Conservation (phyloP, 2,797 vertebrate species). For the Coregonus ussuriensis region DNA sequence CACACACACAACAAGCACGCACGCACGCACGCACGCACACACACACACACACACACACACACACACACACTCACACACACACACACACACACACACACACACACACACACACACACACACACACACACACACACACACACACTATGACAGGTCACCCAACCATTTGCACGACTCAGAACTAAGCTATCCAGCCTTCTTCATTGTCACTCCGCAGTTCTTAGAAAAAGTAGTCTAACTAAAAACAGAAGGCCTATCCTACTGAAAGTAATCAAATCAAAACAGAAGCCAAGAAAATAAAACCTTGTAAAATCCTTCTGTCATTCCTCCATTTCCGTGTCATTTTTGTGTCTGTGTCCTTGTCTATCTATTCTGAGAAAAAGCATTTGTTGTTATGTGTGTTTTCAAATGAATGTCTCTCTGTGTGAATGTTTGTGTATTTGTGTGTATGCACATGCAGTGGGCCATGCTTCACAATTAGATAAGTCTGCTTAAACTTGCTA, state of each 20-base stretch:
- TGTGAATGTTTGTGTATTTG: not conserved
- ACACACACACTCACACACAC: not conserved
- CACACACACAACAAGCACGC: slow-evolving; percentile 3
- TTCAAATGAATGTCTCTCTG: slow-evolving; percentile 11
- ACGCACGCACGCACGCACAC: not conserved
- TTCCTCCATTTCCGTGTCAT: slow-evolving; percentile 30
- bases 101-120: not conserved
- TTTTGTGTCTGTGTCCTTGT: slow-evolving; percentile 42
- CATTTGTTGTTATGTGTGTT: not conserved
- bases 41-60: not conserved
- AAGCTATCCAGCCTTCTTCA: not conserved
- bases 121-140: not conserved
- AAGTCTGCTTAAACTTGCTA: not conserved
- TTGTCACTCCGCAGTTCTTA: not conserved
- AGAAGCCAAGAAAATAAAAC: slow-evolving; percentile 39
- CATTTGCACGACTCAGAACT: not conserved
- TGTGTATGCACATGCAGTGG: not conserved
- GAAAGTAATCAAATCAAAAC: not conserved
- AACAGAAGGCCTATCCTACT: not conserved
- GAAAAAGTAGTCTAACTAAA: slow-evolving; percentile 28
- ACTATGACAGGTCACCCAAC: not conserved
- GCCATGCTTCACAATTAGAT: not conserved
- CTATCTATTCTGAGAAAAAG: slow-evolving; percentile 10
- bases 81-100: not conserved
- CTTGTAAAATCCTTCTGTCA: slow-evolving; percentile 27